A percentile compares a stretch with the other conserved stretches of the same genome.
These are phyloP conservation scores for Larimichthys polyactis DNA, from an alignment of 2,113 vertebrate species.

Conservation along the genomic window DNA sequence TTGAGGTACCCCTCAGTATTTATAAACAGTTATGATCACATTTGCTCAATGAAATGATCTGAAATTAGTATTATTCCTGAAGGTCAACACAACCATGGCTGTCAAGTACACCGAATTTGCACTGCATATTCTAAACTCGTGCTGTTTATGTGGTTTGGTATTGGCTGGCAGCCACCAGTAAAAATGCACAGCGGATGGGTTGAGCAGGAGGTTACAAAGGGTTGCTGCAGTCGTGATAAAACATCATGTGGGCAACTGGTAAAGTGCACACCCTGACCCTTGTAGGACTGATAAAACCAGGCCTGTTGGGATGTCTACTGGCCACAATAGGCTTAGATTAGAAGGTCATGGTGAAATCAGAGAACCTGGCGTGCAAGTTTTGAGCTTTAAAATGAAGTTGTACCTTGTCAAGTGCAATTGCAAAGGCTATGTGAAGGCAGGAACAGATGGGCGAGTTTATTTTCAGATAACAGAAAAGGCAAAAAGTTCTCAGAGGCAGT, in stretches of 20 bases:
- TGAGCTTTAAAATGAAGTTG: background rate
- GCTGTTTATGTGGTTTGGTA: constrained; percentile 60
- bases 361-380: constrained; percentile 1
- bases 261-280: constrained; percentile 28
- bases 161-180: constrained; percentile 38
- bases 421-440: background rate
- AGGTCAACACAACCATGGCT: constrained; percentile 56
- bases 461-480: background rate
- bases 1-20: constrained; percentile 74
- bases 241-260: constrained; percentile 44
- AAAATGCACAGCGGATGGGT: constrained; percentile 46
- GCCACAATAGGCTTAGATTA: background rate
- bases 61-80: constrained; percentile 70
- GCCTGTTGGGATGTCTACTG: constrained; percentile 11
- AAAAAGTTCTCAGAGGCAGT: background rate
- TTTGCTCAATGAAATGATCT: constrained; percentile 76
- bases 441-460: constrained; percentile 17
- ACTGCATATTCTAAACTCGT: constrained; percentile 47
- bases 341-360: constrained; percentile 26
- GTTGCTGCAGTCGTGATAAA: constrained; percentile 51
- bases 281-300: constrained; percentile 28
- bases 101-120: constrained; percentile 52
- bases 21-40: constrained; percentile 77
- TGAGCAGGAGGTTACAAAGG: constrained; percentile 56
- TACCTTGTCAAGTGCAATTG: background rate